Evolutionary conservation across 2,888 invertebrate genomes (phyloP).

Genomic region (Seira ritae): DNA sequence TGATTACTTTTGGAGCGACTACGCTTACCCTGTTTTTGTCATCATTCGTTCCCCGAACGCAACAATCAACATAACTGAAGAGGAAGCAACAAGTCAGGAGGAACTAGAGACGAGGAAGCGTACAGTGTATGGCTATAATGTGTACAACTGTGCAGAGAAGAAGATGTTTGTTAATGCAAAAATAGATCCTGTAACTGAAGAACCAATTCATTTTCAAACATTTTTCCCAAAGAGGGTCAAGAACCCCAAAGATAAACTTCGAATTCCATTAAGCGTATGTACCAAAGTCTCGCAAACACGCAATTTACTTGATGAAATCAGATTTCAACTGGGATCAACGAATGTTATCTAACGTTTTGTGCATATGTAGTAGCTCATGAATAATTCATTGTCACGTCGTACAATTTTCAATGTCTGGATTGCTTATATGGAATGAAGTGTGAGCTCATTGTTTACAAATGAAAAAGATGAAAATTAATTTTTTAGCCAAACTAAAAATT

Average conservation of each 20-base stretch:
- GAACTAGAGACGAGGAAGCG: conserved; percentile 27
- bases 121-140: conserved; percentile 51
- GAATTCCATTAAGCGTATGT: conserved; percentile 61
- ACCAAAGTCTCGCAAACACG: conserved; percentile 60
- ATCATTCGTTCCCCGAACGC: conserved; percentile 55
- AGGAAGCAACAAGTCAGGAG: conserved; percentile 26
- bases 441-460: too few relatives aligned
- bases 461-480: too few relatives aligned
- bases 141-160: conserved; percentile 57
- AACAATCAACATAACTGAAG: conserved; percentile 39
- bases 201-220: conserved; percentile 56
- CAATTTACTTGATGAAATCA: conserved; percentile 62
- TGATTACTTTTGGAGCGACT: conserved; percentile 67
- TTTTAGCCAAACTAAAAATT: too few relatives aligned
- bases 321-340: conserved; percentile 51
- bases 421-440: too few relatives aligned
- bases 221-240: conserved; percentile 68
- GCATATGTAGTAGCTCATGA: not conserved
- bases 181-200: conserved; percentile 42
- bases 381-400: too few relatives aligned
- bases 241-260: conserved; percentile 63
- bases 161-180: conserved; percentile 68
- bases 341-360: not conserved
- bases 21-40: conserved; percentile 56
- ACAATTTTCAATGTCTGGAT: too few relatives aligned